Evolutionary conservation across 2,797 vertebrate species (phyloP), one percentile per base, ranked within the genome.

Genomic region (Mus caroli): DNA sequence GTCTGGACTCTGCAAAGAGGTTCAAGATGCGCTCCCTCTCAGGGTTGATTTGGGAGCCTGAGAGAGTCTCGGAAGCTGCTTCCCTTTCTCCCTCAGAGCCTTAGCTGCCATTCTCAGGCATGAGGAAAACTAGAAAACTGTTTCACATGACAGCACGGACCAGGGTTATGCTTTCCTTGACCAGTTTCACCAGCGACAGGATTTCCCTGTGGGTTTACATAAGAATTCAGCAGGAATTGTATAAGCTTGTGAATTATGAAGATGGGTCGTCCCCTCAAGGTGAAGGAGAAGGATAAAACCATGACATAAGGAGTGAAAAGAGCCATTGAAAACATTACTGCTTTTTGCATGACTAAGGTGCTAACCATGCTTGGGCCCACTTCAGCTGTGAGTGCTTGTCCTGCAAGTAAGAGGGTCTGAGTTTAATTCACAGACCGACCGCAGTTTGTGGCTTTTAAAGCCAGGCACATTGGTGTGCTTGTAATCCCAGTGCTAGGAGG

Each of bases 301-400:
- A 98, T 98, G 86, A 96, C 77, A 0, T 40, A 50, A 75, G 1
- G 14, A 43, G 22, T 67, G 24, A 10, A 34, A 50, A 40, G 13
- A n/a, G 40, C 73, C 17, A 34, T 58, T 78, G 34, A 60, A 95
- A 96, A 96, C 96, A 96, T 97, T 96, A 96, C 91, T 94, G 98
- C 96, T 97, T 98, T 97, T 95, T 98, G 98, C 98, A 98, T 98
- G 98, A 98, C 98, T 98, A 97, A 97, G 94, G 88, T 79, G 83
- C 97, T 94, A 92, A 96, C 90, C 97, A 78, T 97, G 96, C 2
- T 1, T 52, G 26, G 14, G 5, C n/a, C 46, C n/a, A 26, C 22
- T 73, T 73, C 9, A 20, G 67, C 54, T 37, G 67, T 56, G 62
- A 73, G 17, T 87, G n/a, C 50, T 12, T 56, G 15, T 40, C 50